Evolutionary conservation across 2,113 vertebrate genomes (phyloP).

Genomic region (Microcebus murinus): DNA sequence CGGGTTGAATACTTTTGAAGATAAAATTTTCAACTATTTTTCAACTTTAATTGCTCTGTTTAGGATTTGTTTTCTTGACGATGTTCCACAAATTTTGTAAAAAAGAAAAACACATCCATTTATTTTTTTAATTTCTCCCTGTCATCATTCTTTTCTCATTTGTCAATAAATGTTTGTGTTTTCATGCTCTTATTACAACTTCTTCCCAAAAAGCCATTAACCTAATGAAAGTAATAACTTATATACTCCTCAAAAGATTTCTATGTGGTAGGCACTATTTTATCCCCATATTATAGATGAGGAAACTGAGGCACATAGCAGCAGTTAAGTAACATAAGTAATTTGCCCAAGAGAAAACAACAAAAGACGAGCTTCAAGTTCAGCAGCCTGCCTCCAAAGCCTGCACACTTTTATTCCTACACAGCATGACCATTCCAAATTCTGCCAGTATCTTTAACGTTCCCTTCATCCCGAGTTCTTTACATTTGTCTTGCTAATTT

Average conservation of each 20-base stretch:
- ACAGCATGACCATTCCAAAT: neutral
- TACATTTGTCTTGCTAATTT: neutral
- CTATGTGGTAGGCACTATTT: neutral
- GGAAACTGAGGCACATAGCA: neutral
- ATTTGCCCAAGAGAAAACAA: neutral
- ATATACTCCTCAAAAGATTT: neutral
- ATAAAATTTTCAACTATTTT: neutral
- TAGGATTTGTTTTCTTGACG: neutral
- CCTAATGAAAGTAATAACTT: neutral
- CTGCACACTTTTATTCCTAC: rapidly evolving
- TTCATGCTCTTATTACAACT: neutral
- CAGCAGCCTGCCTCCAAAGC: neutral
- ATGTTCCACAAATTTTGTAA: neutral
- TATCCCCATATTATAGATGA: neutral
- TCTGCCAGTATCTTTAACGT: neutral
- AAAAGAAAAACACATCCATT: neutral
- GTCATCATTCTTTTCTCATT: neutral
- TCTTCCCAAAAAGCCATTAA: neutral
- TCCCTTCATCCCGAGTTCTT: neutral
- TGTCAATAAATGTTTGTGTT: neutral
- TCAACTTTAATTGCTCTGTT: neutral
- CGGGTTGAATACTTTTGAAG: neutral
- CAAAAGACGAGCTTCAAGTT: neutral
- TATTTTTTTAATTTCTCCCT: neutral
- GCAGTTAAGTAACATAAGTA: neutral